Evolutionary conservation across 2,113 vertebrate genomes (phyloP).

Genomic region (Thermophis baileyi): DNA sequence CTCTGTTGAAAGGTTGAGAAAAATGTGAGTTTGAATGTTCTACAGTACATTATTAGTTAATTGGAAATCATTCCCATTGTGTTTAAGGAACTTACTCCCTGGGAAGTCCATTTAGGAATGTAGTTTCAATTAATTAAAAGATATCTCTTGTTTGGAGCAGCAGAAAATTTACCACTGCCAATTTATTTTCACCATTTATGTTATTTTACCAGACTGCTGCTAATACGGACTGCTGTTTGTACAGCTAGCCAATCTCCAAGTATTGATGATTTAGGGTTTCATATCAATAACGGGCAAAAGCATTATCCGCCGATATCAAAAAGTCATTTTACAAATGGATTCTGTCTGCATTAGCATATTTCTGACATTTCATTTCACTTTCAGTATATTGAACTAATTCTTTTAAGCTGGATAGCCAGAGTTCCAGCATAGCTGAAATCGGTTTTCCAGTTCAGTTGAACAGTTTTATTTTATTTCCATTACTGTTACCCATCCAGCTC

Average conservation of each 20-base stretch:
- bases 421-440: constrained; percentile 23
- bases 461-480: constrained; percentile 26
- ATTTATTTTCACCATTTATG: neutral
- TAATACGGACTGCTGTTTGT: neutral
- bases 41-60: neutral
- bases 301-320: neutral
- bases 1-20: neutral
- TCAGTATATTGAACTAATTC: constrained; percentile 9
- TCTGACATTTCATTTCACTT: neutral
- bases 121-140: neutral
- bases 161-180: neutral
- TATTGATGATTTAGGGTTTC: neutral
- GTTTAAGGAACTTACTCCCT: too few species aligned
- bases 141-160: neutral
- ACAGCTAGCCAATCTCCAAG: neutral
- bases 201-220: neutral
- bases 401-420: constrained; percentile 19
- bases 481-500: neutral
- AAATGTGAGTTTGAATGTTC: neutral
- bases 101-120: neutral
- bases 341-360: neutral
- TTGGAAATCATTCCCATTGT: neutral
- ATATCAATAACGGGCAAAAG: neutral
- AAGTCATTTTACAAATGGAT: constrained; percentile 1
- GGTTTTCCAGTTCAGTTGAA: neutral